Percentiles rank a stretch among this genome's conserved stretches.
phyloP scores from a whole-genome alignment of 1,140 invertebrate species.

The Cotesia typhae region DNA sequence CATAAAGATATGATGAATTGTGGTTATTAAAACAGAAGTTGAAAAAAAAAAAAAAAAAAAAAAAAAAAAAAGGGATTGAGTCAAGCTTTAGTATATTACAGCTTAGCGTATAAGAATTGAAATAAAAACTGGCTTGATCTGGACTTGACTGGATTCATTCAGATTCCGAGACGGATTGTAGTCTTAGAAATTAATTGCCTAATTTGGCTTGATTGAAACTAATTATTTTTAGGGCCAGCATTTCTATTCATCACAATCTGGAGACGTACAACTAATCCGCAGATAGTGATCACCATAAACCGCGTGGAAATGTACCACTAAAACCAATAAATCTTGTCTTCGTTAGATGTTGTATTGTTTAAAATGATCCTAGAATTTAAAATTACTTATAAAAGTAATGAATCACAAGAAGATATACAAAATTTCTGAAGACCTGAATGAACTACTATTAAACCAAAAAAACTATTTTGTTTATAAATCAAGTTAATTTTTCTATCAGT shows the following conservation, averaged over 20 bases:
- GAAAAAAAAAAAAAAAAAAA: neutral
- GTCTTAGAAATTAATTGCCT: conserved; percentile 42
- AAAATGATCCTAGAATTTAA: too few species aligned
- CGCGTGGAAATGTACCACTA: too few species aligned
- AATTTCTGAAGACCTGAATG: too few species aligned
- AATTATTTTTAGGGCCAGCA: conserved; percentile 38
- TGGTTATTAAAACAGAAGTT: neutral
- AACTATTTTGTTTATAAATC: too few species aligned
- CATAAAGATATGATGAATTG: neutral
- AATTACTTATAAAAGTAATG: too few species aligned
- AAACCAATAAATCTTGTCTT: too few species aligned
- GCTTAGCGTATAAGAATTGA: conserved; percentile 25
- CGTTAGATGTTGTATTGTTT: too few species aligned
- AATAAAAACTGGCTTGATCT: conserved; percentile 61
- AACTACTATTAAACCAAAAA: too few species aligned
- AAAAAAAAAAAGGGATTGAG: neutral
- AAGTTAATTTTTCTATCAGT: too few species aligned
- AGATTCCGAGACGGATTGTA: conserved; percentile 31
- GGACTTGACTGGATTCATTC: conserved; percentile 46
- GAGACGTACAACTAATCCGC: neutral
- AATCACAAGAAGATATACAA: too few species aligned
- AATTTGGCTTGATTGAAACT: conserved; percentile 38
- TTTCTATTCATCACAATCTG: conserved; percentile 32
- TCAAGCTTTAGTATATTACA: neutral
- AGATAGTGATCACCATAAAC: too few species aligned